These are phyloP conservation scores for Tetrapedia diversipes DNA, from an alignment of 2,888 invertebrate species.

Conservation along the genomic window DNA sequence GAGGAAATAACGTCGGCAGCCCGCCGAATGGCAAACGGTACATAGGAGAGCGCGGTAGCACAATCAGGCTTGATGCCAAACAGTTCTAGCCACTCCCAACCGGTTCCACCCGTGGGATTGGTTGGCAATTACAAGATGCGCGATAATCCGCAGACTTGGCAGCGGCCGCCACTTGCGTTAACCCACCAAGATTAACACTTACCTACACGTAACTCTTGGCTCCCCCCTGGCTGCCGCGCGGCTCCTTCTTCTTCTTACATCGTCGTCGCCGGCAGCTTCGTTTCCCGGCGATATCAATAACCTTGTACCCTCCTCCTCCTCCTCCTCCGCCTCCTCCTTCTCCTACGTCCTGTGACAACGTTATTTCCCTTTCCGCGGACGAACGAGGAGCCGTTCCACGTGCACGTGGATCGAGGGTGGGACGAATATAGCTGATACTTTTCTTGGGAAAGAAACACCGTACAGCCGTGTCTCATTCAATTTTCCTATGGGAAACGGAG, in stretches of 20 bases:
- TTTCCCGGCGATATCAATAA: conserved; percentile 69
- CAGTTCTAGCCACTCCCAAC: conserved; percentile 78
- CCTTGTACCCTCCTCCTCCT: conserved; percentile 42
- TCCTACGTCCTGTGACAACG: conserved; percentile 44
- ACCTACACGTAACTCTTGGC: conserved; percentile 80
- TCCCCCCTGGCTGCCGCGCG: conserved; percentile 67
- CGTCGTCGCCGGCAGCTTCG: conserved; percentile 52
- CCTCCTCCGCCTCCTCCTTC: too few species aligned
- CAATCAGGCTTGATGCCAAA: conserved; percentile 83
- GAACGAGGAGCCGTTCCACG: conserved; percentile 37
- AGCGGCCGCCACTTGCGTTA: conserved; percentile 80
- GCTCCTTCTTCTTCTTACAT: conserved; percentile 59
- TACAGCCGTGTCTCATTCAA: conserved; percentile 49
- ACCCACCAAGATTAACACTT: conserved; percentile 83
- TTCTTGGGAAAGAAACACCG: conserved; percentile 26
- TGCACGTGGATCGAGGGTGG: conserved; percentile 17
- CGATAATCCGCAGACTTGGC: conserved; percentile 83
- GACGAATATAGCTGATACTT: conserved; percentile 26
- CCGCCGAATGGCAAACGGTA: conserved; percentile 70
- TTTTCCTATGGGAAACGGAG: conserved; percentile 47
- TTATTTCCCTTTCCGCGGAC: conserved; percentile 46
- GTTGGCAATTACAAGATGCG: conserved; percentile 83
- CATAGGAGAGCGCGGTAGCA: conserved; percentile 72
- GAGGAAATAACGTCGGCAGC: conserved; percentile 71
- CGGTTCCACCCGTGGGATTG: conserved; percentile 80